Evolutionary conservation across 2,888 invertebrate species (phyloP).

Genomic region (Cosmia trapezina): DNA sequence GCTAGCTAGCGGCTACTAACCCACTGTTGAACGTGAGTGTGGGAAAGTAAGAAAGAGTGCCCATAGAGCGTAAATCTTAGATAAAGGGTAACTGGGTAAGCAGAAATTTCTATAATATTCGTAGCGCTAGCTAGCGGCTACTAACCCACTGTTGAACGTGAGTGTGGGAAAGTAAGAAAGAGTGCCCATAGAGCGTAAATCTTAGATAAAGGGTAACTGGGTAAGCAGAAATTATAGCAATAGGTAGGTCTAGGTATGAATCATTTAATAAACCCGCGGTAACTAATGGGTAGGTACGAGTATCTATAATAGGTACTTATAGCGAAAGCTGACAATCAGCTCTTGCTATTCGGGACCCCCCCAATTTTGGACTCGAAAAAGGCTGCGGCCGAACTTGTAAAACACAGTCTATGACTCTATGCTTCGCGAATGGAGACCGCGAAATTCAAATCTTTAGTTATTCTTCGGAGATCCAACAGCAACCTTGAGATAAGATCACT

Average conservation of each 20-base stretch:
- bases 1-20: background rate
- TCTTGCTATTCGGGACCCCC: background rate
- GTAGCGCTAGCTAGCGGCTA: background rate
- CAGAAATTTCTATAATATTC: conserved; percentile 38
- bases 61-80: background rate
- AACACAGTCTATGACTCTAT: too few species aligned
- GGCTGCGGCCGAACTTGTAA: too few species aligned
- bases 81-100: too few species aligned
- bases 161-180: background rate
- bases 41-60: background rate
- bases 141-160: background rate
- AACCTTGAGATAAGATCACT: too few species aligned
- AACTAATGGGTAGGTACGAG: too few species aligned
- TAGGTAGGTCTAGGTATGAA: too few species aligned
- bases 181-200: background rate
- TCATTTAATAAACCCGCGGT: too few species aligned
- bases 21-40: background rate
- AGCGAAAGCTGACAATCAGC: background rate
- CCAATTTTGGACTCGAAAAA: too few species aligned
- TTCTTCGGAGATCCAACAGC: too few species aligned
- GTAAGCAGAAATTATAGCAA: background rate
- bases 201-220: background rate
- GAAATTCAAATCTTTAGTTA: too few species aligned
- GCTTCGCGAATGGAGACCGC: too few species aligned
- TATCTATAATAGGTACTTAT: background rate